Evolutionary conservation across 2,113 vertebrate genomes (phyloP).

Genomic region (Pluvianellus socialis): DNA sequence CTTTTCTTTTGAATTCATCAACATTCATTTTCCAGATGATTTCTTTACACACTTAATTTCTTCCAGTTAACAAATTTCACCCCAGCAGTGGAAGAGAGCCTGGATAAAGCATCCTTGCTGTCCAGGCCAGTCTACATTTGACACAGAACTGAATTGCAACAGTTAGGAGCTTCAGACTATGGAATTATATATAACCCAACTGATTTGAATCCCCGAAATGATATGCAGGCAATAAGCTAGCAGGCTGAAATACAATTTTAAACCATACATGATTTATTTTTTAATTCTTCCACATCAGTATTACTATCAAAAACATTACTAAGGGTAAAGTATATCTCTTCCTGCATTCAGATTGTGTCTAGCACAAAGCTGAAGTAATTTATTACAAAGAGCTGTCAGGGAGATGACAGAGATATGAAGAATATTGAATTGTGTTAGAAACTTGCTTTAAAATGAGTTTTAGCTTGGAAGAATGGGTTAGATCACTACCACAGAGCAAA

Average conservation of each 20-base stretch:
- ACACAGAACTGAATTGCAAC: neutral
- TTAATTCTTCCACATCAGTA: neutral
- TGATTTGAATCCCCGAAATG: neutral
- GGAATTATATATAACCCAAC: neutral
- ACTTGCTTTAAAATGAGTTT: slow-evolving; percentile 10
- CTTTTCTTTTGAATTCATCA: neutral
- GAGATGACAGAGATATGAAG: neutral
- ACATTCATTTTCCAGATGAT: neutral
- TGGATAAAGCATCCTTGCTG: neutral
- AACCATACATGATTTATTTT: neutral
- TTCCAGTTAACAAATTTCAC: neutral
- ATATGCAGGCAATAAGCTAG: neutral
- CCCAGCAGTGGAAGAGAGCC: neutral
- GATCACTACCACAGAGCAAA: neutral
- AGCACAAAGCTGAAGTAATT: neutral
- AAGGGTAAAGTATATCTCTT: neutral
- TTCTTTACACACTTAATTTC: neutral
- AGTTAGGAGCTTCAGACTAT: neutral
- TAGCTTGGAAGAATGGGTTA: neutral
- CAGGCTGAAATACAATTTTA: neutral
- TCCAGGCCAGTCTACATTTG: neutral
- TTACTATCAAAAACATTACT: neutral
- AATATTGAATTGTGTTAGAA: neutral
- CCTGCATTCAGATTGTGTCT: neutral
- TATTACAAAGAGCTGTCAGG: neutral